Conservation (phyloP, 2,888 invertebrate genomes). For the Exephanes ischioxanthus region DNA sequence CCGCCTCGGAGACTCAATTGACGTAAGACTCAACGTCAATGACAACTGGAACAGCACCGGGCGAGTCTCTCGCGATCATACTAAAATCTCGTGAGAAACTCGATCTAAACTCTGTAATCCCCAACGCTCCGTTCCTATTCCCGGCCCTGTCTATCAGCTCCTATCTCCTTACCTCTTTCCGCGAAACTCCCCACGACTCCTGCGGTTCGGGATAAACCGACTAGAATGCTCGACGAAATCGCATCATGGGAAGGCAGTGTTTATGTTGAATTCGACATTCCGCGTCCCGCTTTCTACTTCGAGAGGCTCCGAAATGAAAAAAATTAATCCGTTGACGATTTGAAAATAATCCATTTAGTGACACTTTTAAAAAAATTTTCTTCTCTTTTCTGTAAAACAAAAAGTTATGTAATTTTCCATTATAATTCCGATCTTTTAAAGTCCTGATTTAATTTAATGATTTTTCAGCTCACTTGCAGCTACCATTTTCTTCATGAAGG, state of each 20-base stretch:
- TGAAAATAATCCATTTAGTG: not conserved
- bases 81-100: slow-evolving; percentile 54
- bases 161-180: slow-evolving; percentile 21
- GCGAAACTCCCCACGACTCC: slow-evolving; percentile 44
- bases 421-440: not conserved
- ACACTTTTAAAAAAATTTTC: not conserved
- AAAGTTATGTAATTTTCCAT: not conserved
- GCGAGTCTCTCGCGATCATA: slow-evolving; percentile 27
- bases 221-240: slow-evolving; percentile 55
- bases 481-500: not conserved
- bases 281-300: slow-evolving; percentile 8
- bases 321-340: not conserved
- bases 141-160: slow-evolving; percentile 31
- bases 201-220: slow-evolving; percentile 50
- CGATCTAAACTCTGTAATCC: slow-evolving; percentile 59
- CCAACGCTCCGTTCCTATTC: slow-evolving; percentile 28
- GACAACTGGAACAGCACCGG: slow-evolving; percentile 56
- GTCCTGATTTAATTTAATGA: not conserved
- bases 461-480: not conserved
- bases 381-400: not conserved
- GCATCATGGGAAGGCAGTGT: slow-evolving; percentile 44
- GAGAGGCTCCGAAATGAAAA: not conserved
- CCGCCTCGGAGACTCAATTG: slow-evolving; percentile 44
- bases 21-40: slow-evolving; percentile 55
- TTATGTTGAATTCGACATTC: slow-evolving; percentile 37